Percentiles rank a stretch among this genome's conserved stretches.
Conservation (phyloP, 1,140 invertebrate genomes). For the Kradibia gibbosae region DNA sequence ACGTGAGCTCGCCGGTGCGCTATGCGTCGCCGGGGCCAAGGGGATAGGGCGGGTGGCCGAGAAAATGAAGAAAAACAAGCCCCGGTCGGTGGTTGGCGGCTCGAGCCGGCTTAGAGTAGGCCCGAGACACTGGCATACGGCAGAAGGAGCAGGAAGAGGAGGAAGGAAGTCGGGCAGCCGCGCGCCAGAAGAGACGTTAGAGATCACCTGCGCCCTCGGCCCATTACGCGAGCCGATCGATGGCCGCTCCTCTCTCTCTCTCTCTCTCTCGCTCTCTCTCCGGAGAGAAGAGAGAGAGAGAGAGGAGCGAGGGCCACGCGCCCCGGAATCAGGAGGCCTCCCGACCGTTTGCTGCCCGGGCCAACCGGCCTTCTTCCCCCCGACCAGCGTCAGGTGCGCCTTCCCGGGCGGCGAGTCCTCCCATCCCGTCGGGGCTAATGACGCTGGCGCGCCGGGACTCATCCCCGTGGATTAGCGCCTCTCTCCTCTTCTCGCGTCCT, state of each 20-base stretch:
- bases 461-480: neutral
- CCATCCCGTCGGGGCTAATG: slow-evolving; percentile 69
- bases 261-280: neutral
- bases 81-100: slow-evolving; percentile 11
- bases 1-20: slow-evolving; percentile 21
- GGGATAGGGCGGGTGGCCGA: slow-evolving; percentile 50
- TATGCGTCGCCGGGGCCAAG: neutral
- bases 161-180: slow-evolving; percentile 50
- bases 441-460: slow-evolving; percentile 53
- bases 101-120: neutral
- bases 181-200: slow-evolving; percentile 43
- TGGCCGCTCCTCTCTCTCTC: slow-evolving; percentile 40
- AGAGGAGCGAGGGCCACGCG: neutral
- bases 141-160: slow-evolving; percentile 14
- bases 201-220: slow-evolving; percentile 62
- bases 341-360: slow-evolving; percentile 54
- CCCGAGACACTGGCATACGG: slow-evolving; percentile 23
- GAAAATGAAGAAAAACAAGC: slow-evolving; percentile 42
- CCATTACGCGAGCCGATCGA: slow-evolving; percentile 67
- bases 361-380: slow-evolving; percentile 39
- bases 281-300: neutral
- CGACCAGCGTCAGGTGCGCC: slow-evolving; percentile 66
- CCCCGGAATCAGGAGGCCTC: slow-evolving; percentile 55
- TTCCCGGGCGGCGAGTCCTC: slow-evolving; percentile 70
- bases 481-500: neutral